These are phyloP conservation scores for Parambassis ranga DNA, from an alignment of 2,797 vertebrate species.

Conservation along the genomic window DNA sequence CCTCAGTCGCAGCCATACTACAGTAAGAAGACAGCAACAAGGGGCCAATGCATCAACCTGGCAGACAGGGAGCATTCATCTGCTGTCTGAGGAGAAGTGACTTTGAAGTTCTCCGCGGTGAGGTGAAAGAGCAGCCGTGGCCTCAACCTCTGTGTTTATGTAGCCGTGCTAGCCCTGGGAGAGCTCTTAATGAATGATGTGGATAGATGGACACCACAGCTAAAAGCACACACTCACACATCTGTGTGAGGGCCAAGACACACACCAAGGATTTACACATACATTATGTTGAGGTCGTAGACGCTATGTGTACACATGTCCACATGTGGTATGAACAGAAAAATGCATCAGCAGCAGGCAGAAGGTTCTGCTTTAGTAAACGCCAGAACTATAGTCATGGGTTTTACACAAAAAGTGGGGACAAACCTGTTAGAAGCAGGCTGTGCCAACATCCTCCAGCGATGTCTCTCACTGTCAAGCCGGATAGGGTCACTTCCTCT, in stretches of 20 bases:
- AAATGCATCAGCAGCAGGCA: not conserved
- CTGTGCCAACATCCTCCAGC: conserved; percentile 58
- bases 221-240: conserved; percentile 63
- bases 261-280: conserved; percentile 46
- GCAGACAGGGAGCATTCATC: conserved; percentile 76
- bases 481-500: conserved; percentile 46
- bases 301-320: conserved; percentile 17
- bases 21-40: conserved; percentile 63
- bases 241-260: conserved; percentile 60
- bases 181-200: conserved; percentile 79
- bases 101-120: conserved; percentile 79
- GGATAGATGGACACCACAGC: conserved; percentile 67
- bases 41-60: conserved; percentile 74
- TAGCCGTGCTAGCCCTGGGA: conserved; percentile 73
- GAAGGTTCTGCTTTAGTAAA: not conserved
- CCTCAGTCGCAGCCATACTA: conserved; percentile 53
- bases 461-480: conserved; percentile 38
- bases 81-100: conserved; percentile 68
- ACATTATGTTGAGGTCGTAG: conserved; percentile 31
- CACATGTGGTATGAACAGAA: conserved; percentile 2
- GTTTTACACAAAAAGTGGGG: not conserved
- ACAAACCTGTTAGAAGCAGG: conserved; percentile 63
- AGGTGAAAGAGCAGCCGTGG: conserved; percentile 80
- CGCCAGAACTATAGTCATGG: not conserved
- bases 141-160: conserved; percentile 80